Conservation (phyloP, 2,797 vertebrate species). For the Propithecus perrieri region DNA sequence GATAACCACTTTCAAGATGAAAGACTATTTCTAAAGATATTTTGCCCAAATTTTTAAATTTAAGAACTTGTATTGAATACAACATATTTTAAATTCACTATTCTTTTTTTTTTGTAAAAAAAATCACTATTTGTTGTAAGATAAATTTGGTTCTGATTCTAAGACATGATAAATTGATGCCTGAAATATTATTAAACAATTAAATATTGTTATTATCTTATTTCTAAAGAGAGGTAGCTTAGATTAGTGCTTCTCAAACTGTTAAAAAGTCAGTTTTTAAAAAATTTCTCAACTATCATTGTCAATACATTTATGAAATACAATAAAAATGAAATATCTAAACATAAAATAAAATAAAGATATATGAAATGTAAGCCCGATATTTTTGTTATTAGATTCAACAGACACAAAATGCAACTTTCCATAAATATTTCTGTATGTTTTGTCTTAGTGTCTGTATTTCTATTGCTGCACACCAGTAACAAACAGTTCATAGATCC, state of each 20-base stretch:
- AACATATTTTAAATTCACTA: background rate
- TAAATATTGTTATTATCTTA: background rate
- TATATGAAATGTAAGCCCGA: background rate
- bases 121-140: background rate
- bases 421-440: background rate
- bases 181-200: background rate
- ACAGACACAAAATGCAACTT: background rate
- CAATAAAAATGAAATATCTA: constrained; percentile 28
- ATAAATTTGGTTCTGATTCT: constrained; percentile 10
- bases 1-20: background rate
- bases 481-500: background rate
- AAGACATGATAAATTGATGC: background rate
- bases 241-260: background rate
- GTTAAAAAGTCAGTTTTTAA: background rate
- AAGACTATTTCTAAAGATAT: constrained; percentile 13
- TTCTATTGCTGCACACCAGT: background rate
- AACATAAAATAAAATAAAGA: constrained; percentile 21
- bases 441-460: background rate
- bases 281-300: background rate
- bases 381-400: constrained; percentile 42
- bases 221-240: background rate
- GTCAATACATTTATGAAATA: constrained; percentile 18
- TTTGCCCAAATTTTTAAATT: constrained; percentile 1
- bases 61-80: background rate
- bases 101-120: background rate